Conservation (phyloP, 2,797 vertebrate species). For the Botia kubotai region DNA sequence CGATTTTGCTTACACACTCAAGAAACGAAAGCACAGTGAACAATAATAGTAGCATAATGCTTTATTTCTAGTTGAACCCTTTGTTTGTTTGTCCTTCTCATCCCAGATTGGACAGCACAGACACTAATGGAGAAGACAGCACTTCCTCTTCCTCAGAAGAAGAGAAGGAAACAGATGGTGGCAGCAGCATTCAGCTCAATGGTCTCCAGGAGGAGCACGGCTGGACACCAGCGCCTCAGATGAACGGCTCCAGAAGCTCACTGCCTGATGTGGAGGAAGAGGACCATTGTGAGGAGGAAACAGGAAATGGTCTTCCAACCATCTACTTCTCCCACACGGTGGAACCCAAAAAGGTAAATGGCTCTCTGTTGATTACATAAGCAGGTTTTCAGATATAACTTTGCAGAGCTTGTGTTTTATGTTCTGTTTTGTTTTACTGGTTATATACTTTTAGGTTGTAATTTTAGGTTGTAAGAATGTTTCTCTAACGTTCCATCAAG, state of each 20-base stretch:
- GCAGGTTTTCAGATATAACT: not conserved
- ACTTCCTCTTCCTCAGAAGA: slow-evolving; percentile 87
- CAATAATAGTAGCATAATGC: not conserved
- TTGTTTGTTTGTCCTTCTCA: not conserved
- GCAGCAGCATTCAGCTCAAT: slow-evolving; percentile 58
- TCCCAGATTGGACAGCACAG: slow-evolving; percentile 77
- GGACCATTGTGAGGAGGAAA: slow-evolving; percentile 67
- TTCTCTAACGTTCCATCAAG: too few relatives aligned
- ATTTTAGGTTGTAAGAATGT: too few relatives aligned
- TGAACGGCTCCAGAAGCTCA: slow-evolving; percentile 47
- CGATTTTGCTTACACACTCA: not conserved
- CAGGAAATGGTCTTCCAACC: slow-evolving; percentile 81
- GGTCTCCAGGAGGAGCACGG: slow-evolving; percentile 61
- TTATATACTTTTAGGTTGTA: too few relatives aligned
- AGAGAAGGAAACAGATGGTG: slow-evolving; percentile 80
- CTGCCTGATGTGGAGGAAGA: slow-evolving; percentile 63
- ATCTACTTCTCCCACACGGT: slow-evolving; percentile 96
- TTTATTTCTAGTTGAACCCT: not conserved
- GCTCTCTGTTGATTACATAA: not conserved
- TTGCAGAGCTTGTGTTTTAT: not conserved
- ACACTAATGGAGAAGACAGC: slow-evolving; percentile 81
- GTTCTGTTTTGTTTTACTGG: too few relatives aligned
- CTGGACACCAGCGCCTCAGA: slow-evolving; percentile 52
- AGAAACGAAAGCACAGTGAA: not conserved
- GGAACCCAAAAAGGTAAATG: slow-evolving; percentile 92